phyloP scores from a whole-genome alignment of 2,113 vertebrate species.

The Candoia aspera region DNA sequence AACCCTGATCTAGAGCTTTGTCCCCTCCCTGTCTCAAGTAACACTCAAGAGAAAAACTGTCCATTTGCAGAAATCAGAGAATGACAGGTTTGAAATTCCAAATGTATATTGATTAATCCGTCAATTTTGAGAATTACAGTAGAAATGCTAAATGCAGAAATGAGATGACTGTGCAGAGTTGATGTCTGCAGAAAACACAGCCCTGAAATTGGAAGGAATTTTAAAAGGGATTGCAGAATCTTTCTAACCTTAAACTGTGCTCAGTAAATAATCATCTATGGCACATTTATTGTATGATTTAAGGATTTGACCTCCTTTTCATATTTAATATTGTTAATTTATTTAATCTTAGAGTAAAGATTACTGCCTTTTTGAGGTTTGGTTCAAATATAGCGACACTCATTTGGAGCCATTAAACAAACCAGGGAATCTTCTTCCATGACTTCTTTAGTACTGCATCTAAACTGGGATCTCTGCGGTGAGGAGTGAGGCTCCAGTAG shows the following conservation, averaged over 20 bases:
- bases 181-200: neutral
- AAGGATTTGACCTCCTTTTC: neutral
- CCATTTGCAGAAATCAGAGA: neutral
- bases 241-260: neutral
- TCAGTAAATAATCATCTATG: neutral
- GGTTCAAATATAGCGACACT: neutral
- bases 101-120: neutral
- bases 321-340: neutral
- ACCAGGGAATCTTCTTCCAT: neutral
- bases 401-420: neutral
- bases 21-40: neutral
- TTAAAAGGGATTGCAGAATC: neutral
- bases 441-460: neutral
- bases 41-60: neutral
- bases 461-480: neutral
- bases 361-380: neutral
- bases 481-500: neutral
- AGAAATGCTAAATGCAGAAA: neutral
- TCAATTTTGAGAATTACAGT: conserved; percentile 3
- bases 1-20: neutral
- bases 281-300: neutral
- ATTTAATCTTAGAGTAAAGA: neutral
- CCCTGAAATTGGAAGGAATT: neutral
- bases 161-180: neutral
- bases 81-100: neutral